These are phyloP conservation scores for Balaeniceps rex DNA, from an alignment of 2,113 vertebrate genomes.

Conservation along the genomic window DNA sequence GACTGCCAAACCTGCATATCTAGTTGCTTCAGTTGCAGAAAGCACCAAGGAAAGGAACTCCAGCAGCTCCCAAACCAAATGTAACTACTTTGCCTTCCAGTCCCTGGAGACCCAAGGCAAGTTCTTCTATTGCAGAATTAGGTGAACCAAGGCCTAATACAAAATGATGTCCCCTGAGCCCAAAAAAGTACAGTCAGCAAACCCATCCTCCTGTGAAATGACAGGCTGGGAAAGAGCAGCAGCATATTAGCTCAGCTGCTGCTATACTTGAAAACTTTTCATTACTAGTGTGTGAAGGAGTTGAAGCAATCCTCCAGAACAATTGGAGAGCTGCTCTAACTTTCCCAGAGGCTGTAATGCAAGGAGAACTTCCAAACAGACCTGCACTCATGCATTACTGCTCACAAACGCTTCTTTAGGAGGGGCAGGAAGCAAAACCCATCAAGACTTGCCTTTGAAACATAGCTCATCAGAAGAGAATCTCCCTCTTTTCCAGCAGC, in stretches of 20 bases:
- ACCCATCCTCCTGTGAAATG: neutral
- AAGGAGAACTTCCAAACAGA: neutral
- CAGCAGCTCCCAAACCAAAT: neutral
- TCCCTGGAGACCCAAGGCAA: neutral
- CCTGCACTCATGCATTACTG: neutral
- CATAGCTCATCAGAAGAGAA: neutral
- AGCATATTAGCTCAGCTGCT: neutral
- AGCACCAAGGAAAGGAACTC: neutral
- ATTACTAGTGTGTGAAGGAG: neutral
- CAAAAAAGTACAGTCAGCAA: neutral
- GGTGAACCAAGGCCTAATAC: neutral
- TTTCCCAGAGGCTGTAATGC: neutral
- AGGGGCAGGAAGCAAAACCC: constrained; percentile 6
- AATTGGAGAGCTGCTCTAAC: neutral
- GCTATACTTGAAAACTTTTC: neutral
- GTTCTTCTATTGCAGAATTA: neutral
- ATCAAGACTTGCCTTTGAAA: neutral
- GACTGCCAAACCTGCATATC: neutral
- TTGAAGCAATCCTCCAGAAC: neutral
- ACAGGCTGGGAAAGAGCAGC: neutral
- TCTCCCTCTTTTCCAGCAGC: constrained; percentile 41
- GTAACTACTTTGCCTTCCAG: neutral
- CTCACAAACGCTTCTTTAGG: neutral
- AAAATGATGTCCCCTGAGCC: neutral
- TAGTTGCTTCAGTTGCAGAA: neutral